These are phyloP conservation scores for Gambusia yucatana DNA, from an alignment of 2,797 vertebrate species.

Conservation along the genomic window DNA sequence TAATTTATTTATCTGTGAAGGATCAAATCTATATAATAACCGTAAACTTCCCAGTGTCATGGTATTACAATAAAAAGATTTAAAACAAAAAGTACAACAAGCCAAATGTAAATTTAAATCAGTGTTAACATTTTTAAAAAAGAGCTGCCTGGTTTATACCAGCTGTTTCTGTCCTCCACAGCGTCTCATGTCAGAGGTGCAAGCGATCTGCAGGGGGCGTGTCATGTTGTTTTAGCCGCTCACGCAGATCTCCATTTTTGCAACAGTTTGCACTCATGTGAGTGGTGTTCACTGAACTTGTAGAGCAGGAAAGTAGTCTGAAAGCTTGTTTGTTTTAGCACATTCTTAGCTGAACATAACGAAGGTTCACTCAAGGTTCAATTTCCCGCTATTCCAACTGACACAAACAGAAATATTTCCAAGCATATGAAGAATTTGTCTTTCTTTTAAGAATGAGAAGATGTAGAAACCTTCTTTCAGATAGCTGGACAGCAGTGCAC, in stretches of 20 bases:
- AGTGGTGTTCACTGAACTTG: neutral
- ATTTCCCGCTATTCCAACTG: neutral
- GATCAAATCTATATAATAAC: neutral
- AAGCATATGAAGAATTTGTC: neutral
- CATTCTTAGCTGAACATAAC: neutral
- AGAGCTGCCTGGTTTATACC: neutral
- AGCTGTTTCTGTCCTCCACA: neutral
- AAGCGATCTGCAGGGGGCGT: neutral
- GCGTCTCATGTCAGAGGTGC: neutral
- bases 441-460: neutral
- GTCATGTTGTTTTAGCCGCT: neutral
- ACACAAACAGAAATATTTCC: neutral
- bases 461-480: neutral
- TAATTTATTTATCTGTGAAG: slow-evolving; percentile 8
- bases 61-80: neutral
- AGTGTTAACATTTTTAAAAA: neutral
- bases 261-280: neutral
- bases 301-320: neutral
- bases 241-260: neutral
- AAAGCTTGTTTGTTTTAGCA: neutral
- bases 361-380: neutral
- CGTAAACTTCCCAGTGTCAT: neutral
- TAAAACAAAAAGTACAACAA: neutral
- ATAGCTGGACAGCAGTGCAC: neutral
- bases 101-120: neutral